Evolutionary conservation across 2,888 invertebrate species (phyloP), one percentile per base, ranked within the genome.

Genomic region (Cheiracanthium punctorium): DNA sequence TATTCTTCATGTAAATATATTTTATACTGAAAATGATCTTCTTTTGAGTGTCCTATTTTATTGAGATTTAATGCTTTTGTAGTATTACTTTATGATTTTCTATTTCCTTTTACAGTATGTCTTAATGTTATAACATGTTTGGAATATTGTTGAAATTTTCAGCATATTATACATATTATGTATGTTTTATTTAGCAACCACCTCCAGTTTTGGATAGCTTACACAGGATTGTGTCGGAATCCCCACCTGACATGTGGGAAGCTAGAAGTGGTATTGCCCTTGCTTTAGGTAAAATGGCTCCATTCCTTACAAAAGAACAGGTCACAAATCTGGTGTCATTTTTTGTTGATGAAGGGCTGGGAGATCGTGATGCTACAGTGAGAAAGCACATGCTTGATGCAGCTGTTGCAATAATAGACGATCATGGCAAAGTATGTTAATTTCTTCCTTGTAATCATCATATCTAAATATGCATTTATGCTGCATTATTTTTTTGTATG

Each of bases 371-470:
- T 91, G 94, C 95, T 89, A 93, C 93, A 52, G 97, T 97, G 28
- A 94, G 97, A 79, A 95, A 95, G 32, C 95, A 96, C 91, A 98
- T 99, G 98, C 93, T 98, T 82, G 95, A 95, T 88, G 97, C 98
- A 17, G 98, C 98, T n/a, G 94, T 98, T 89, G 95, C 95, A 72
- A 94, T 96, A 87, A 96, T 99, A 1, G 96, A 98, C 91, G 93
- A 96, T 79, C 98, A 99, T 92, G 99, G 99, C 37, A 97, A 97
- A 93, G 95, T 95, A 76, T 29, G n/a, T 1, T 28, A n/a, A n/a
- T n/a, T n/a, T n/a, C n/a, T n/a, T n/a, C n/a, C n/a, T n/a, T n/a
- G n/a, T n/a, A n/a, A n/a, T n/a, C n/a, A n/a, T n/a, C n/a, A n/a
- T n/a, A n/a, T n/a, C n/a, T n/a, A n/a, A n/a, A n/a, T n/a, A n/a